phyloP scores from a whole-genome alignment of 2,888 invertebrate species.

The Leptothorax acervorum region DNA sequence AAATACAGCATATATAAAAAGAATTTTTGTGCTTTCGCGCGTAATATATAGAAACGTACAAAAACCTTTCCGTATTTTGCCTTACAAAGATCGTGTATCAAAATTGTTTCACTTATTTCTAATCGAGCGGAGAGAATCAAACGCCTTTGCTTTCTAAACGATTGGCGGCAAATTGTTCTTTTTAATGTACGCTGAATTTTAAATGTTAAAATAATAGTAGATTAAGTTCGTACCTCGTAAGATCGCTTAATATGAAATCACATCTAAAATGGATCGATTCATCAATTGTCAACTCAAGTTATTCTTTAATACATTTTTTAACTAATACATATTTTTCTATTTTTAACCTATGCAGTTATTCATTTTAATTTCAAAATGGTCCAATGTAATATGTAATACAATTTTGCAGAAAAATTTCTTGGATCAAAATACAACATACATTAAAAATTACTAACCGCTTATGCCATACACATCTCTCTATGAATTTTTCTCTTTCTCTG shows the following conservation, averaged over 20 bases:
- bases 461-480: not conserved
- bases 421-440: conserved; percentile 5
- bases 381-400: not conserved
- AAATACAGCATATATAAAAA: conserved; percentile 83
- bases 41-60: conserved; percentile 78
- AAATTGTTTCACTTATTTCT: conserved; percentile 72
- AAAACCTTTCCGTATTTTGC: conserved; percentile 73
- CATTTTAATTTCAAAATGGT: not conserved
- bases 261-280: not conserved
- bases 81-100: conserved; percentile 77
- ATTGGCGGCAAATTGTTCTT: not conserved
- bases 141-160: not conserved
- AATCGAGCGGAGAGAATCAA: not conserved
- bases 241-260: not conserved
- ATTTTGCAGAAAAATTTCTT: not conserved
- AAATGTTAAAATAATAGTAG: not conserved
- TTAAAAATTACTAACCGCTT: conserved; percentile 12
- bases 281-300: not conserved
- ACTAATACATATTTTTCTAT: not conserved
- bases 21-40: conserved; percentile 76
- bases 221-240: not conserved
- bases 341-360: not conserved
- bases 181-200: conserved; percentile 15
- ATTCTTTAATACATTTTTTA: not conserved
- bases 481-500: not conserved